Percentiles rank a stretch among this genome's conserved stretches.
Evolutionary conservation across 2,888 invertebrate species (phyloP).

Genomic region (Polymixis flavicincta): DNA sequence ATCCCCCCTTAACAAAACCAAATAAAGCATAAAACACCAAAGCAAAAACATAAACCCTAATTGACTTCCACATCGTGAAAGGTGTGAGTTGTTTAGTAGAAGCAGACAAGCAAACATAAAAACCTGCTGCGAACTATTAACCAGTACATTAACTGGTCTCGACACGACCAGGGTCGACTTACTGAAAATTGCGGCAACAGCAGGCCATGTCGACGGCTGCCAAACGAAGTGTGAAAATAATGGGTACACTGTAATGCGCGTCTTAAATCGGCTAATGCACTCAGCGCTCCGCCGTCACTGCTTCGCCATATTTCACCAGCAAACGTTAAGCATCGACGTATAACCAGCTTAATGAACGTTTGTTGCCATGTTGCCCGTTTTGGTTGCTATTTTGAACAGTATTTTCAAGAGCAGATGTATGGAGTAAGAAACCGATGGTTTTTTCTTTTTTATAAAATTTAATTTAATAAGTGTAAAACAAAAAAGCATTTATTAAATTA

Average conservation of each 20-base stretch:
- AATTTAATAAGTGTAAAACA: too few relatives aligned
- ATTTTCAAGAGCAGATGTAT: background rate
- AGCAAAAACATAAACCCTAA: slow-evolving; percentile 15
- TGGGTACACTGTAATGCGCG: slow-evolving; percentile 78
- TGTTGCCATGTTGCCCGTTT: slow-evolving; percentile 15
- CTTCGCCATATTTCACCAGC: slow-evolving; percentile 64
- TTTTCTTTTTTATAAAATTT: too few relatives aligned
- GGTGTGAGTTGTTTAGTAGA: slow-evolving; percentile 50
- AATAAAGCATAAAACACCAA: background rate
- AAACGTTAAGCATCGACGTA: slow-evolving; percentile 53
- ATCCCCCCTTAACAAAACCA: background rate
- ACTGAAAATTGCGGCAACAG: slow-evolving; percentile 74
- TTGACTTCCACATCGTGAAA: slow-evolving; percentile 23
- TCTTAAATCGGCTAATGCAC: slow-evolving; percentile 84
- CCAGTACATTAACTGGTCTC: slow-evolving; percentile 73
- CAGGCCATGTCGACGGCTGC: slow-evolving; percentile 70
- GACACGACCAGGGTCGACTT: slow-evolving; percentile 70
- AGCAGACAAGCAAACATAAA: slow-evolving; percentile 59
- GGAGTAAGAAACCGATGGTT: too few relatives aligned
- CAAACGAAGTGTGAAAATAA: slow-evolving; percentile 88
- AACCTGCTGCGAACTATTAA: slow-evolving; percentile 71
- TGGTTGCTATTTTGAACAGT: background rate
- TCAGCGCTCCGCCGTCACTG: slow-evolving; percentile 63
- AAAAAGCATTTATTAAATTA: too few relatives aligned
- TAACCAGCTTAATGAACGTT: slow-evolving; percentile 43